Percentiles rank a stretch among this genome's conserved stretches.
phyloP scores from a whole-genome alignment of 92 coral and sea anemone species.

The Virgularia gustaviana region DNA sequence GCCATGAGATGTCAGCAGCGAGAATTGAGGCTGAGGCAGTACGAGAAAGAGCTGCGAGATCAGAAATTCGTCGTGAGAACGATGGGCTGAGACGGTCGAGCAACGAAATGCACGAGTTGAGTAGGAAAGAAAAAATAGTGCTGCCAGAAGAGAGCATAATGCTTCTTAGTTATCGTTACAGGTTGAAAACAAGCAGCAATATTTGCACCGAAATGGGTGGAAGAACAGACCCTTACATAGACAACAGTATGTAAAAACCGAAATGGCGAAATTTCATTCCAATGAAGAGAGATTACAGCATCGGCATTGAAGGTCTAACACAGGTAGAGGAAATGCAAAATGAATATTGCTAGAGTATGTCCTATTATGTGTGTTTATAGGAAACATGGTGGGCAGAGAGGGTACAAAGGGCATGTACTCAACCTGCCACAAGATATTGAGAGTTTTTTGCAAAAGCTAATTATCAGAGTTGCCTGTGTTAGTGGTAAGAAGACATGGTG shows the following conservation, averaged over 20 bases:
- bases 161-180: background rate
- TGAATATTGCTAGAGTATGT: constrained; percentile 48
- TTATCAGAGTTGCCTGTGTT: constrained; percentile 22
- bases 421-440: constrained; percentile 56
- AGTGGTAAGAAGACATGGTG: constrained; percentile 51
- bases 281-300: background rate
- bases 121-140: too few species aligned
- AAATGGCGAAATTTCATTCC: constrained; percentile 5
- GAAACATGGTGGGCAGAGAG: constrained; percentile 53
- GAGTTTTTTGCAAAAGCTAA: constrained; percentile 31
- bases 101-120: too few species aligned
- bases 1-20: background rate
- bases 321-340: constrained; percentile 37
- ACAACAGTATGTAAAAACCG: background rate
- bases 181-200: background rate
- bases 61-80: background rate
- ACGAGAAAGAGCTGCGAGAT: background rate
- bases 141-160: too few species aligned
- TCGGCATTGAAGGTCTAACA: constrained; percentile 27
- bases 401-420: constrained; percentile 57
- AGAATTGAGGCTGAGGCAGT: background rate
- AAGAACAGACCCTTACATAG: background rate
- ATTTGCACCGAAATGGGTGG: background rate
- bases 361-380: constrained; percentile 42
- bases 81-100: too few species aligned